A percentile compares a stretch with the other conserved stretches of the same genome.
Conservation (phyloP, 2,113 vertebrate genomes). For the Zingel zingel region DNA sequence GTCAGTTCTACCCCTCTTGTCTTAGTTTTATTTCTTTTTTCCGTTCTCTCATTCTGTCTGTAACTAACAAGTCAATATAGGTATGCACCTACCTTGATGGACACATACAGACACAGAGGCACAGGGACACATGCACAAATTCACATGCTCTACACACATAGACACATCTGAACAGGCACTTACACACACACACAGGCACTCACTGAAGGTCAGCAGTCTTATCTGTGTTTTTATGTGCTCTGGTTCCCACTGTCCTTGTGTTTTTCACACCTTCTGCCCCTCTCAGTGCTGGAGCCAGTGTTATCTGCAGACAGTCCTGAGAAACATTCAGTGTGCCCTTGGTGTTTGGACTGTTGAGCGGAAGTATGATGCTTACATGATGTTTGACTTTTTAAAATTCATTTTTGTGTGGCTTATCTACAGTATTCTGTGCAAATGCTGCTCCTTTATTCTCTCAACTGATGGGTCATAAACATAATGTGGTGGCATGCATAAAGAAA, state of each 20-base stretch:
- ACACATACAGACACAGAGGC: constrained; percentile 4
- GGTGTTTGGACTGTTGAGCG: constrained; percentile 32
- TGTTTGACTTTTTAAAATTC: constrained; percentile 21
- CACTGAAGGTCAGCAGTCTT: constrained; percentile 80
- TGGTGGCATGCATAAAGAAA: not conserved
- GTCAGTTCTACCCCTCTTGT: not conserved
- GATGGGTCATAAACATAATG: constrained; percentile 15
- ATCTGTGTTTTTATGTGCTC: constrained; percentile 73
- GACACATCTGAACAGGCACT: constrained; percentile 36
- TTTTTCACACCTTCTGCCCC: constrained; percentile 72
- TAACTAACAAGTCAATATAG: constrained; percentile 26
- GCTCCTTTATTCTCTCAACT: constrained; percentile 7
- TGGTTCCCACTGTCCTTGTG: constrained; percentile 67
- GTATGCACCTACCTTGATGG: constrained; percentile 11
- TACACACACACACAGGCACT: constrained; percentile 34
- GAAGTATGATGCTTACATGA: not conserved
- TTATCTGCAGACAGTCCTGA: constrained; percentile 69
- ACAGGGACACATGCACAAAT: constrained; percentile 47
- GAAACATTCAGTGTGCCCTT: constrained; percentile 58
- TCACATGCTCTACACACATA: constrained; percentile 43
- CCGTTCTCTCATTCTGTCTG: not conserved
- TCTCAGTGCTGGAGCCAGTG: constrained; percentile 40
- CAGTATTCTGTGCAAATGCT: constrained; percentile 3
- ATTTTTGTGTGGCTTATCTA: not conserved
- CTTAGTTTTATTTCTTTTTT: constrained; percentile 1